These are phyloP conservation scores for Leptinotarsa texana DNA, from an alignment of 1,140 invertebrate species.

Conservation along the genomic window DNA sequence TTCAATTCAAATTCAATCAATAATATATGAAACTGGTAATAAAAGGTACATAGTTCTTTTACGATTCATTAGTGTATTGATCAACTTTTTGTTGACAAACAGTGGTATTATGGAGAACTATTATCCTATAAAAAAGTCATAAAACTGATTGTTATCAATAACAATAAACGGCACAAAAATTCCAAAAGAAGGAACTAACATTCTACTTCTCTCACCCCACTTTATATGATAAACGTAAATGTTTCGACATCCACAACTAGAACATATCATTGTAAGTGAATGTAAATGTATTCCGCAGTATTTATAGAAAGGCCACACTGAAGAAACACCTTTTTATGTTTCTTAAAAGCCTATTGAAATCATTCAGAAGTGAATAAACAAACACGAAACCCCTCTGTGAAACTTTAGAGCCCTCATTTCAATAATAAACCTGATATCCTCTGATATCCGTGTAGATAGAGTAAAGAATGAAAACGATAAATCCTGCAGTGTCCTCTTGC, in stretches of 20 bases:
- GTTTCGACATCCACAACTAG: background rate
- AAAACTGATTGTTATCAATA: too few species aligned
- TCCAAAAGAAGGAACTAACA: background rate
- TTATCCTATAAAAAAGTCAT: too few species aligned
- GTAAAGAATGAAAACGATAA: slow-evolving; percentile 27
- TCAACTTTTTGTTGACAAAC: too few species aligned
- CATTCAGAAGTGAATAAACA: slow-evolving; percentile 17
- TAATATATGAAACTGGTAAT: too few species aligned
- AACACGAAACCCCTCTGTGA: slow-evolving; percentile 23
- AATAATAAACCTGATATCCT: slow-evolving; percentile 22
- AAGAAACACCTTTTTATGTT: slow-evolving; percentile 18
- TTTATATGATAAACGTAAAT: background rate
- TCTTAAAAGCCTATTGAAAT: background rate
- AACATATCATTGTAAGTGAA: slow-evolving; percentile 4
- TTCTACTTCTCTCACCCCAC: background rate
- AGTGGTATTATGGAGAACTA: too few species aligned
- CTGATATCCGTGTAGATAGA: slow-evolving; percentile 18
- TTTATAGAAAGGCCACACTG: slow-evolving; percentile 22
- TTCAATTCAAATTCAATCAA: too few species aligned
- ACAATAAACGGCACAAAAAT: too few species aligned
- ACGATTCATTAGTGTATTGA: too few species aligned
- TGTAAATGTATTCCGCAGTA: slow-evolving; percentile 12
- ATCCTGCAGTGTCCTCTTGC: slow-evolving; percentile 16
- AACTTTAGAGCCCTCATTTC: slow-evolving; percentile 19
- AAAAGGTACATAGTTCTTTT: too few species aligned